Evolutionary conservation across 2,888 invertebrate species (phyloP).

Genomic region (Amiota mariae): DNA sequence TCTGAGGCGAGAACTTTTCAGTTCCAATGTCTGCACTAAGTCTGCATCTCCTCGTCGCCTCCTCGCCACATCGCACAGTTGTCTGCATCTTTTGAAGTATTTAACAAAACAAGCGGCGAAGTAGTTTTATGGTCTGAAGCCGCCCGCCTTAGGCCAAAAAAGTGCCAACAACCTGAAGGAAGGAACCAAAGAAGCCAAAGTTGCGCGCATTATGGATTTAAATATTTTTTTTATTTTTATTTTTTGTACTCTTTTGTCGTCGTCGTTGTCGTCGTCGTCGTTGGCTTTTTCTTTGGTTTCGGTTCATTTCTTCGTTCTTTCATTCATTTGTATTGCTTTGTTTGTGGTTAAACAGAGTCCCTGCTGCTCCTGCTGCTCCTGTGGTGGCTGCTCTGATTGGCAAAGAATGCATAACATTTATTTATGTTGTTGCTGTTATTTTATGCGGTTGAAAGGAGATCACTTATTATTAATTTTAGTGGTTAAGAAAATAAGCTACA

Average conservation of each 20-base stretch:
- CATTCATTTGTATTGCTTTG: constrained; percentile 3
- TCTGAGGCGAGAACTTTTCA: constrained; percentile 8
- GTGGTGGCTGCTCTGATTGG: constrained; percentile 52
- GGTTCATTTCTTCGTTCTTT: not conserved
- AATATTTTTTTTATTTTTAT: constrained; percentile 42
- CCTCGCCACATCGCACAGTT: not conserved
- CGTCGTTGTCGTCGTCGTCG: too few relatives aligned
- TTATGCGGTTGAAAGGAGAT: constrained; percentile 66
- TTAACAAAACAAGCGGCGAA: constrained; percentile 14
- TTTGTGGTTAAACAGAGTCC: constrained; percentile 5
- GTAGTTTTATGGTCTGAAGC: constrained; percentile 67
- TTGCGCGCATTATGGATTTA: constrained; percentile 69
- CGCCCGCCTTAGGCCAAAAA: constrained; percentile 67
- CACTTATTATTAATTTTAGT: constrained; percentile 73
- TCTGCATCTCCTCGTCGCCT: not conserved
- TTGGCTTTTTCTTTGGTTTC: constrained; percentile 21
- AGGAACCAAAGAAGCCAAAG: constrained; percentile 28
- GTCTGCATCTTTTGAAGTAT: not conserved
- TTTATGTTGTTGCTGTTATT: constrained; percentile 53
- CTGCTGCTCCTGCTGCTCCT: constrained; percentile 52
- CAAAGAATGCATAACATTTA: constrained; percentile 66
- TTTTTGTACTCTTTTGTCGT: constrained; percentile 27
- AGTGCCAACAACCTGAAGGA: constrained; percentile 69
- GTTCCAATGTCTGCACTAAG: constrained; percentile 29
- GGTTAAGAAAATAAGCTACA: constrained; percentile 65